Evolutionary conservation across 2,888 invertebrate genomes (phyloP), one percentile per base, ranked within the genome.

Genomic region (Agrochola circellaris): DNA sequence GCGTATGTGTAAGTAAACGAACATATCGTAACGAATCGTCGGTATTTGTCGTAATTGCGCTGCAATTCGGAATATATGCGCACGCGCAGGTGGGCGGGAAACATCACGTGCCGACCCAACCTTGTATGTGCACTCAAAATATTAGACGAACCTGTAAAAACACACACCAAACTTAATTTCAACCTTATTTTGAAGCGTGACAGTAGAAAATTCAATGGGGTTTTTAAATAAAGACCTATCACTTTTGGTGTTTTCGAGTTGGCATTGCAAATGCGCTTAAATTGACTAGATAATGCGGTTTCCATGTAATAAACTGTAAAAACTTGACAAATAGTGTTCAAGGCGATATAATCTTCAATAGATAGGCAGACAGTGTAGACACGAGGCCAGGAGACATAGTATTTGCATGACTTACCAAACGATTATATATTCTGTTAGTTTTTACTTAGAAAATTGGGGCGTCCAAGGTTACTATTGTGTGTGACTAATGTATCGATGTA

Each of bases 41-140:
- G 68, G 65, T 71, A 85, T 86, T 86, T 85, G 75, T 75, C 66
- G 79, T 85, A 86, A 87, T 80, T 82, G 74, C 73, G 71, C 54
- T 82, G 84, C 82, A 82, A 82, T 86, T 80, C 75, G 85, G 81
- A 81, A 84, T 92, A 91, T 90, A 89, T 91, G 93, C 91, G 90
- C 89, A 45, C 23, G 90, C 89, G 90, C 93, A 93, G 90, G 93
- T 92, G 92, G 89, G 89, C 87, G 87, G 82, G 69, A 75, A 80
- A 75, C 73, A 75, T 89, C 90, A 89, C 89, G 87, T 83, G 87
- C 82, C 42, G 68, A 82, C 42, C 75, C 72, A 75, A 83, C 75
- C 76, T 77, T 87, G 69, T 81, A 77, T 79, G 61, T 82, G 80
- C 85, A 79, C 85, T 85, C 71, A 75, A 81, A 84, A 77, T 68